Evolutionary conservation across 2,113 vertebrate genomes (phyloP).

Genomic region (Pogonocichla stellata): DNA sequence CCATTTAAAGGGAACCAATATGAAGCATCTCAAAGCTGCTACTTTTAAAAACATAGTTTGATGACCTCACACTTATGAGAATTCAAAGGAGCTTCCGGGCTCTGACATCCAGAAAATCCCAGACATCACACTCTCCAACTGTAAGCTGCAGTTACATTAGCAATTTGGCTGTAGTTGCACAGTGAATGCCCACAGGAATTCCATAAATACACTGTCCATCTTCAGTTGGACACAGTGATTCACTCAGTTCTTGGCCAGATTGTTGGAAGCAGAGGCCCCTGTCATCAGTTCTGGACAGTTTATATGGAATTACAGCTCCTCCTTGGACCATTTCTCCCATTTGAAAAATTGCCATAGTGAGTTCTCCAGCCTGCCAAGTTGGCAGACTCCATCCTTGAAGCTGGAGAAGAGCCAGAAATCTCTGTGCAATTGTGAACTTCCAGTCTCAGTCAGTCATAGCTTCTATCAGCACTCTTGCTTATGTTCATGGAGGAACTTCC

Average conservation of each 20-base stretch:
- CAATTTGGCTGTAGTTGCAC: slow-evolving; percentile 55
- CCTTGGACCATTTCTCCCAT: slow-evolving; percentile 71
- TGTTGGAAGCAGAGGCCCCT: slow-evolving; percentile 62
- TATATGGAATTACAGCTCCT: slow-evolving; percentile 75
- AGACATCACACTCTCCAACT: background rate
- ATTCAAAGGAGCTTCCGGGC: background rate
- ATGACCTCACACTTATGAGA: background rate
- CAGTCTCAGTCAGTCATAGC: slow-evolving; percentile 68
- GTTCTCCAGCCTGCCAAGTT: slow-evolving; percentile 75
- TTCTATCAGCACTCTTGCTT: slow-evolving; percentile 60
- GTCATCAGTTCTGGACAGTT: slow-evolving; percentile 70
- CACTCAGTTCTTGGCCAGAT: slow-evolving; percentile 53
- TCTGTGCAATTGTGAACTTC: slow-evolving; percentile 61
- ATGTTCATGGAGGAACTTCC: slow-evolving; percentile 32
- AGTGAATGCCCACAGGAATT: slow-evolving; percentile 43
- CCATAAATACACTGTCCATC: slow-evolving; percentile 41
- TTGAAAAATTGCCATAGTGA: slow-evolving; percentile 78
- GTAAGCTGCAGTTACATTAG: slow-evolving; percentile 41
- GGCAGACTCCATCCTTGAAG: slow-evolving; percentile 64
- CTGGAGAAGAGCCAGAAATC: slow-evolving; percentile 72
- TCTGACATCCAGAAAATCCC: background rate
- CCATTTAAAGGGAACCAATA: background rate
- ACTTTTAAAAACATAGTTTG: background rate
- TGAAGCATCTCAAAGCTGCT: background rate
- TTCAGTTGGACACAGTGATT: slow-evolving; percentile 34